Conservation (phyloP, 2,113 vertebrate genomes). For the Leuciscus idus region DNA sequence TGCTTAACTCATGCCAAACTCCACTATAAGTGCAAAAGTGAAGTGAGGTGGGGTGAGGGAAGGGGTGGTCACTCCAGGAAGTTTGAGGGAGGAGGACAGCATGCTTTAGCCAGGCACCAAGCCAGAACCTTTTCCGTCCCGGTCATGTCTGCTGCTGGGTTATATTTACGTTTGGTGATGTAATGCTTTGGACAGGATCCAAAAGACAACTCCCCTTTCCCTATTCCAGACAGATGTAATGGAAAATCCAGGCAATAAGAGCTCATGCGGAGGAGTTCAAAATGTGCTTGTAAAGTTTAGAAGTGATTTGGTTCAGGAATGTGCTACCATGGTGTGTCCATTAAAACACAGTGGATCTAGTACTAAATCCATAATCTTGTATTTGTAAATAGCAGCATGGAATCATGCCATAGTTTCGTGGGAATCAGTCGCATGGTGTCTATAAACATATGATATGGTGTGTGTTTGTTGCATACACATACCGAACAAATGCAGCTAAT, state of each 20-base stretch:
- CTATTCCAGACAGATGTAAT: neutral
- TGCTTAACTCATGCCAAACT: neutral
- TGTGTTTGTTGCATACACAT: too few relatives aligned
- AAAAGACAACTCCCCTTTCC: neutral
- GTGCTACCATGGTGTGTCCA: too few relatives aligned
- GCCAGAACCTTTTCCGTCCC: neutral
- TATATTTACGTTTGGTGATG: slow-evolving; percentile 17
- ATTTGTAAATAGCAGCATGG: too few relatives aligned
- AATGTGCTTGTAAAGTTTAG: neutral
- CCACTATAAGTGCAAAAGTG: neutral
- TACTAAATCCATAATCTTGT: too few relatives aligned
- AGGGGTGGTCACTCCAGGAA: neutral
- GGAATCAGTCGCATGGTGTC: too few relatives aligned
- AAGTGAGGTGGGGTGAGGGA: too few relatives aligned
- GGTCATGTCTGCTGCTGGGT: slow-evolving; percentile 30
- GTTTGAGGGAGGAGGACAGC: slow-evolving; percentile 8
- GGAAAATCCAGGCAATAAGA: neutral
- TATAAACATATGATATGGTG: too few relatives aligned
- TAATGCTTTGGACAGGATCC: slow-evolving; percentile 23
- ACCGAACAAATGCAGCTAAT: too few relatives aligned
- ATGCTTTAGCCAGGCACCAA: neutral
- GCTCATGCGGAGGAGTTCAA: neutral
- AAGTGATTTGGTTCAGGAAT: too few relatives aligned
- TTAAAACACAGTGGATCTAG: too few relatives aligned
- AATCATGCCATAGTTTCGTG: too few relatives aligned